These are phyloP conservation scores for Sphaerophoria rueppellii DNA, from an alignment of 2,888 invertebrate species.

Conservation along the genomic window DNA sequence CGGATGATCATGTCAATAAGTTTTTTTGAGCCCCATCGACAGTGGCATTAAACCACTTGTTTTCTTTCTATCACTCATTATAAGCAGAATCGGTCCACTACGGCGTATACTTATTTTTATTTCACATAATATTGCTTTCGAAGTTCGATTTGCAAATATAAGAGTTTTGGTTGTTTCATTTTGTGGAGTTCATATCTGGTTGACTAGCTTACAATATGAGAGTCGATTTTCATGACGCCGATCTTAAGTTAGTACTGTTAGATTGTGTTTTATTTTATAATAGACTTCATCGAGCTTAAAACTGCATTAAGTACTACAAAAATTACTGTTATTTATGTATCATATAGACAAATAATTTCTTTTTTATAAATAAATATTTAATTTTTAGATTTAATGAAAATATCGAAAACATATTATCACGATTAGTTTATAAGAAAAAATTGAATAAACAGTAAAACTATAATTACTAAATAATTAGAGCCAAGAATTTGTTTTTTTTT, in stretches of 20 bases:
- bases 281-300: constrained; percentile 3
- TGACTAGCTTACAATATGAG: no score
- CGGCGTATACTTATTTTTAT: no score
- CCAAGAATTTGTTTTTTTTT: background rate
- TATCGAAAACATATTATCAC: constrained; percentile 12
- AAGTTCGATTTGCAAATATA: no score
- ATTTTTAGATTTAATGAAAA: background rate
- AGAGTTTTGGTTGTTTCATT: no score
- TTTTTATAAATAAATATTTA: background rate
- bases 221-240: constrained; percentile 1
- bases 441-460: background rate
- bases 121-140: no score
- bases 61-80: no score
- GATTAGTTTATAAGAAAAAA: constrained; percentile 12
- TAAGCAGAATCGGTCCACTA: no score
- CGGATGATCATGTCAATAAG: no score
- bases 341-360: background rate
- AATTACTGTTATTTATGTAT: constrained; percentile 15
- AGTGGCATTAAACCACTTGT: no score
- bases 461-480: background rate
- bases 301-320: constrained; percentile 9
- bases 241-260: constrained; percentile 13
- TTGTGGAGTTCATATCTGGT: no score
- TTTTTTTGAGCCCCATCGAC: no score
- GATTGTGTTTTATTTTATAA: background rate